Conservation (phyloP, 2,113 vertebrate species). For the Cathartes aura region DNA sequence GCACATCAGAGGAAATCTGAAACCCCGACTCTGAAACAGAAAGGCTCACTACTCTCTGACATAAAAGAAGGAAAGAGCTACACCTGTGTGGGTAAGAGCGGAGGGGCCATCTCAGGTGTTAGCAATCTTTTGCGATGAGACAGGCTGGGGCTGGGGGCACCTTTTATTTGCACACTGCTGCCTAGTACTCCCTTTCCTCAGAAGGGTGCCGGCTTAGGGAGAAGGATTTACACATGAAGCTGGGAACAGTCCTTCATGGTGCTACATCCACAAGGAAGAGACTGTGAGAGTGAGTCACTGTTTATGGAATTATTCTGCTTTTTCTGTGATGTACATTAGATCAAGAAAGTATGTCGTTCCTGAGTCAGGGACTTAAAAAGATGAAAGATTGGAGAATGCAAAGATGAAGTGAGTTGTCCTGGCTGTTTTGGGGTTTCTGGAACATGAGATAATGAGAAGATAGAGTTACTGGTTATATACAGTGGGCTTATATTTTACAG, state of each 20-base stretch:
- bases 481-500: accelerated
- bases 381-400: not conserved
- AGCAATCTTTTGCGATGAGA: not conserved
- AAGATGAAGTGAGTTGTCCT: not conserved
- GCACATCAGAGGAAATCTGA: not conserved
- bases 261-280: accelerated
- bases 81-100: not conserved
- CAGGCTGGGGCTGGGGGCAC: accelerated
- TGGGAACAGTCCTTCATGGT: not conserved
- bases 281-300: not conserved
- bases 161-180: accelerated
- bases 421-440: not conserved
- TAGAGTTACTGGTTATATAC: not conserved
- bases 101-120: not conserved
- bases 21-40: not conserved
- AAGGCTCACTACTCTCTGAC: not conserved
- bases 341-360: not conserved
- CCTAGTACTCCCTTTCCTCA: accelerated
- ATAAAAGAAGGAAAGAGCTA: not conserved
- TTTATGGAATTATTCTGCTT: not conserved
- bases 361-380: not conserved
- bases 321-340: not conserved
- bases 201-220: accelerated
- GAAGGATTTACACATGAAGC: accelerated
- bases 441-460: not conserved